phyloP scores from a whole-genome alignment of 2,797 vertebrate species.

The Apodemus agrarius region DNA sequence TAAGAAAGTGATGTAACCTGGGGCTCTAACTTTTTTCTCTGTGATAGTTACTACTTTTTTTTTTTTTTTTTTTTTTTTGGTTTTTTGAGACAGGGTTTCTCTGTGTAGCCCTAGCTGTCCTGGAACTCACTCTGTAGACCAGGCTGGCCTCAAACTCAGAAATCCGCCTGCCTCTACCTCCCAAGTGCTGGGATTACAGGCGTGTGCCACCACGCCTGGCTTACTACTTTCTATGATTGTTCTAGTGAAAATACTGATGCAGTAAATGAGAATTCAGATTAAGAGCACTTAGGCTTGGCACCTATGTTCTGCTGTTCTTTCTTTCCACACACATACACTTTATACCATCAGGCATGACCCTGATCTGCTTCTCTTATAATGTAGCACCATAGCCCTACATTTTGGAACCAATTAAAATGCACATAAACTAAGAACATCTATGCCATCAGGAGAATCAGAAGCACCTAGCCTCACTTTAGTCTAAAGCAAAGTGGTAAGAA shows the following conservation, averaged over 20 bases:
- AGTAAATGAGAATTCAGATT: neutral
- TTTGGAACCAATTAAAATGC: neutral
- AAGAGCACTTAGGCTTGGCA: neutral
- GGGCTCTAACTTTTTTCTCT: neutral
- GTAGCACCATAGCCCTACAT: neutral
- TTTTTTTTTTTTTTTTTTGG: too few relatives aligned
- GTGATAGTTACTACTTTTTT: neutral
- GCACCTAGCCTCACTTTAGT: neutral
- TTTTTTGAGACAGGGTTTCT: too few relatives aligned
- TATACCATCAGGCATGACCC: neutral
- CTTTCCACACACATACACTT: neutral
- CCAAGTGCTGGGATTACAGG: too few relatives aligned
- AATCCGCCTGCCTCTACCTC: too few relatives aligned
- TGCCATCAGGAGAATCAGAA: neutral
- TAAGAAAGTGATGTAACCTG: neutral
- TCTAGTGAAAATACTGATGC: neutral
- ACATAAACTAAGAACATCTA: neutral
- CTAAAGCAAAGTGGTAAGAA: neutral
- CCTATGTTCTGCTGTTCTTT: neutral
- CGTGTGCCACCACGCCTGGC: too few relatives aligned
- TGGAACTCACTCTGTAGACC: too few relatives aligned
- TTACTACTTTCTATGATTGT: neutral
- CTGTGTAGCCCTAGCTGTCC: too few relatives aligned
- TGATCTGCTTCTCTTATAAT: neutral
- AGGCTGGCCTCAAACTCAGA: too few relatives aligned